Base-by-base conservation (phyloP, 2,113 vertebrate species). In the Peromyscus californicus region DNA sequence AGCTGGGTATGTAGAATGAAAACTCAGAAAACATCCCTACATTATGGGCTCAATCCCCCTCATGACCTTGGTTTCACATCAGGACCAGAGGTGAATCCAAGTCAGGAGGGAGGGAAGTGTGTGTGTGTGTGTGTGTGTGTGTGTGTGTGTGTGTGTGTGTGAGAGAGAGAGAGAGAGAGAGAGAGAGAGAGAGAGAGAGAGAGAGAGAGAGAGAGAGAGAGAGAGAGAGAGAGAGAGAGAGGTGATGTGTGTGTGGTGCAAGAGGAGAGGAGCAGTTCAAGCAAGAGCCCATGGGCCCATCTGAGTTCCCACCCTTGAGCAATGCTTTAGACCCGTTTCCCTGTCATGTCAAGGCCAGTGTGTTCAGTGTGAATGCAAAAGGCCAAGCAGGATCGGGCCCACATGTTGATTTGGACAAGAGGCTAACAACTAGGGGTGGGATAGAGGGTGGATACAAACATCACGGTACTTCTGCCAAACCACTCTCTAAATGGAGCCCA, bases 1-100 rank as follows among this genome's bases (percentile, higher is more conserved):
- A 93, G 93, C 93, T 95, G 80, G 95, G 63, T 92, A 89, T 72
- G 67, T 92, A 96, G 94, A 96, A 97, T 10, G 36, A 87, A 97
- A 72, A 39, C 89, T 93, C 72, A 79, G 61, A 96, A 59, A 59
- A 87, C 48, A 93, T 5, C 59, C 63, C 79, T 48, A 90, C 80
- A 57, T 69, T 51, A 36, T 75, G 51, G 54, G 42, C 48, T 78
- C 69, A n/a, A 39, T 33, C 63, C 36, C 51, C 90, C 19, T 72
- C 16, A 16, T 57, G 51, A 69, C 67, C 82, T 39, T 63, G 59
- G 22, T n/a, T 42, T 63, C n/a, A 84, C 7, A 42, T 84, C n/a
- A 63, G 82, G 21, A n/a, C 11, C 7, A 5, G 54, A 26, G 36
- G 54, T 33, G 76, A 79, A 79, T 17, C 45, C 42, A 78, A 48